Evolutionary conservation across 2,113 vertebrate genomes (phyloP), one percentile per base, ranked within the genome.

Genomic region (Brachionichthys hirsutus): DNA sequence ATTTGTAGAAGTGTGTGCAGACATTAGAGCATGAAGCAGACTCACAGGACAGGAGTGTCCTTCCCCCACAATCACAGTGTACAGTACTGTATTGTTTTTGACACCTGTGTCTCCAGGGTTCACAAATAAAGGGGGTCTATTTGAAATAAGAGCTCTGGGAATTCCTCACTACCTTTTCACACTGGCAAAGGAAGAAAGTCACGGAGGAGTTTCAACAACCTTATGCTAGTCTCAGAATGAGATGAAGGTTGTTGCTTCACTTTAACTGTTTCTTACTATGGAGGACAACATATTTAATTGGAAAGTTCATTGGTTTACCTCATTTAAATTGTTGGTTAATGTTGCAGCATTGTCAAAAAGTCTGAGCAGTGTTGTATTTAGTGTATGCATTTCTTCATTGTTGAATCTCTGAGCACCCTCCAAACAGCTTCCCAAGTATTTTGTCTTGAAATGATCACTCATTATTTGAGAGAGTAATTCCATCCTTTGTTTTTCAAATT

Each of bases 91-190:
- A 67, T 67, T 73, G 80, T 64, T 54, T 69, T 43, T 44, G 52
- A 53, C 54, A 62, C 48, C 16, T 42, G 63, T 66, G 20, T 70
- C 51, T 62, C 52, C 52, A 46, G 20, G 62, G 67, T 42, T 58
- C 57, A 64, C 57, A 70, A 54, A 78, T 84, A 79, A 87, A 87
- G 62, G 66, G 80, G 69, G 63, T 40, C 55, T 66, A 8, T 75
- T 61, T 65, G 74, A 88, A 88, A 80, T 73, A 78, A 76, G 75
- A 87, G 72, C 71, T 67, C 43, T 75, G 61, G 75, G 75, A 86
- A 82, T 87, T 87, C 74, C 67, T 73, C 53, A n/a, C 54, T 61
- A 54, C 19, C 44, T 63, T 66, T 67, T 22, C 53, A 57, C 54
- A 56, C 52, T 56, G 65, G 67, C 22, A 30, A 74, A 46, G 59